phyloP scores from a whole-genome alignment of 2,888 invertebrate species.

The Hermodice carunculata region DNA sequence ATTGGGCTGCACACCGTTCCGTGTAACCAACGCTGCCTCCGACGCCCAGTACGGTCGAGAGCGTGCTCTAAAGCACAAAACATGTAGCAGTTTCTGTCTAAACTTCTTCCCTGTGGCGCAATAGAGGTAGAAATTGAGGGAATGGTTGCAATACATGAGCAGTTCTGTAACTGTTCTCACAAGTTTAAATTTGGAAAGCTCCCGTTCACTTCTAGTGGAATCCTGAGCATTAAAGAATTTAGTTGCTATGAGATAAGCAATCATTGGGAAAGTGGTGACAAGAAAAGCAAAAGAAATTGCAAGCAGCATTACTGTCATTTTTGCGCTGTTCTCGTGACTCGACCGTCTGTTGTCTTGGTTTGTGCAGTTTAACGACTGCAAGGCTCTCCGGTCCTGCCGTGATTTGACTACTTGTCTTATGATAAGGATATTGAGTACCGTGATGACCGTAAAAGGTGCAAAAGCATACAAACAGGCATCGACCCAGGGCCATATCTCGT shows the following conservation, averaged over 20 bases:
- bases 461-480: conserved; percentile 61
- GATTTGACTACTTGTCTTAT: conserved; percentile 53
- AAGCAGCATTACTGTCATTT: conserved; percentile 63
- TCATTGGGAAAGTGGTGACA: conserved; percentile 63
- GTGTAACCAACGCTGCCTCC: too few species aligned
- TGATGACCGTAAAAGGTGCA: conserved; percentile 54
- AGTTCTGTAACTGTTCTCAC: conserved; percentile 56
- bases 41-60: too few species aligned
- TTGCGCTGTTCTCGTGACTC: conserved; percentile 34
- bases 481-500: conserved; percentile 59
- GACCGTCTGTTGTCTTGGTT: too few species aligned
- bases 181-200: conserved; percentile 45
- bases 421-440: conserved; percentile 57
- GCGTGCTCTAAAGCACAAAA: too few species aligned
- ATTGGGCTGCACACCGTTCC: too few species aligned
- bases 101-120: conserved; percentile 47
- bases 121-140: conserved; percentile 57
- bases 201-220: conserved; percentile 20
- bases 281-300: conserved; percentile 64
- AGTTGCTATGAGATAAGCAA: conserved; percentile 48
- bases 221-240: conserved; percentile 28
- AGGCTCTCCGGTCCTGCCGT: conserved; percentile 15
- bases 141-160: conserved; percentile 65
- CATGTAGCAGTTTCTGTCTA: conserved; percentile 40
- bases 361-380: too few species aligned